phyloP scores from a whole-genome alignment of 2,113 vertebrate species.

The Pongo pygmaeus region DNA sequence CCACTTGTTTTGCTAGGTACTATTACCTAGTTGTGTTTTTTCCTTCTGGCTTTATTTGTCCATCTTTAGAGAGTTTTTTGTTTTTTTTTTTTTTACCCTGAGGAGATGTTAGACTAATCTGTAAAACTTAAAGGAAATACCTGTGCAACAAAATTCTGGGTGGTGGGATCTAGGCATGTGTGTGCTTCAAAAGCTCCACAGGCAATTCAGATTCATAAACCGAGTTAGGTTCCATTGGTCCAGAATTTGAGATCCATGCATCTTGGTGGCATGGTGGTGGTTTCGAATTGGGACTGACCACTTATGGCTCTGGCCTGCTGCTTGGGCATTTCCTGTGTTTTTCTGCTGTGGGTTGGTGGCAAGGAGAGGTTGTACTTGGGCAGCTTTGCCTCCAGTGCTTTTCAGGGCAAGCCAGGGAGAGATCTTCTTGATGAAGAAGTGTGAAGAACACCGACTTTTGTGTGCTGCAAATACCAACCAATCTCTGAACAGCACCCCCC shows the following conservation, averaged over 20 bases:
- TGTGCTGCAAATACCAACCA: not conserved
- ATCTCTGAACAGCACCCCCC: not conserved
- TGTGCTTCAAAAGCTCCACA: not conserved
- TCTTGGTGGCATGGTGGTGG: not conserved
- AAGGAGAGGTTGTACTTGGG: not conserved
- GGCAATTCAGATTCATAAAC: not conserved
- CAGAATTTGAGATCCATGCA: not conserved
- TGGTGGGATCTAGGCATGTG: not conserved
- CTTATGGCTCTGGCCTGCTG: not conserved
- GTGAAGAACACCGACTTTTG: not conserved
- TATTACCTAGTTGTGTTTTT: not conserved
- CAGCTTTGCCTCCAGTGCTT: not conserved
- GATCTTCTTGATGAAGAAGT: not conserved
- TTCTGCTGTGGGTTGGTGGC: not conserved
- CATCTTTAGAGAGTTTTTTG: not conserved
- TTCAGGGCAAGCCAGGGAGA: not conserved
- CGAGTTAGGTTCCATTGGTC: not conserved
- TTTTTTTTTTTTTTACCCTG: not conserved
- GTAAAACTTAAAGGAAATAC: not conserved
- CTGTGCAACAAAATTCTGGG: not conserved
- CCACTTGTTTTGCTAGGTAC: not conserved
- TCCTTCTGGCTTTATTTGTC: not conserved
- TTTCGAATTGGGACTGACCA: not conserved
- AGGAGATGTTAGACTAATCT: not conserved
- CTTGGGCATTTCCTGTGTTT: not conserved